Evolutionary conservation across 2,888 invertebrate genomes (phyloP).

Genomic region (Acronicta psi): DNA sequence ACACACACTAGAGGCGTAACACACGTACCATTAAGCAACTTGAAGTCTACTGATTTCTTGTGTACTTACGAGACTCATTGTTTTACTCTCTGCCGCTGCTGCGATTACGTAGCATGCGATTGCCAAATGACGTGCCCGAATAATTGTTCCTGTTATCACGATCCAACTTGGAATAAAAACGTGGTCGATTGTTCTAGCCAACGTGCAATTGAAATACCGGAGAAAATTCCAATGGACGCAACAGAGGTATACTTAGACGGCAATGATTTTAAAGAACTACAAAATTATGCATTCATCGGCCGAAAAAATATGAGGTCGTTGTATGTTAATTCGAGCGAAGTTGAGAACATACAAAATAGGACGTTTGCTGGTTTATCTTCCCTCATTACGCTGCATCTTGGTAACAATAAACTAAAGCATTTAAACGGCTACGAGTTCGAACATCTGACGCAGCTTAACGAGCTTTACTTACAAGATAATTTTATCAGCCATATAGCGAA

Average conservation of each 20-base stretch:
- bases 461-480: slow-evolving; percentile 96
- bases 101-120: slow-evolving; percentile 98
- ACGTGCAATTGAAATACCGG: slow-evolving; percentile 93
- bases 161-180: slow-evolving; percentile 97
- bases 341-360: slow-evolving; percentile 95
- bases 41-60: slow-evolving; percentile 95
- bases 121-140: slow-evolving; percentile 98
- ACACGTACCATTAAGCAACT: slow-evolving; percentile 92
- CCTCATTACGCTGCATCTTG: slow-evolving; percentile 94
- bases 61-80: slow-evolving; percentile 97
- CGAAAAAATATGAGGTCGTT: slow-evolving; percentile 96
- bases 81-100: slow-evolving; percentile 97
- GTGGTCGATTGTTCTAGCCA: slow-evolving; percentile 97
- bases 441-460: slow-evolving; percentile 93
- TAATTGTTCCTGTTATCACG: slow-evolving; percentile 98
- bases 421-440: slow-evolving; percentile 96
- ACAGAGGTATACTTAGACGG: slow-evolving; percentile 98
- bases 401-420: slow-evolving; percentile 94
- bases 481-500: slow-evolving; percentile 93
- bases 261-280: slow-evolving; percentile 95
- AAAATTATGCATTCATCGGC: slow-evolving; percentile 96
- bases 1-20: slow-evolving; percentile 94
- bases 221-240: slow-evolving; percentile 97
- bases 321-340: slow-evolving; percentile 95
- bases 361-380: slow-evolving; percentile 96